Percentiles rank a stretch among this genome's conserved stretches.
Evolutionary conservation across 2,113 vertebrate species (phyloP).

Genomic region (Ageneiosus marmoratus): DNA sequence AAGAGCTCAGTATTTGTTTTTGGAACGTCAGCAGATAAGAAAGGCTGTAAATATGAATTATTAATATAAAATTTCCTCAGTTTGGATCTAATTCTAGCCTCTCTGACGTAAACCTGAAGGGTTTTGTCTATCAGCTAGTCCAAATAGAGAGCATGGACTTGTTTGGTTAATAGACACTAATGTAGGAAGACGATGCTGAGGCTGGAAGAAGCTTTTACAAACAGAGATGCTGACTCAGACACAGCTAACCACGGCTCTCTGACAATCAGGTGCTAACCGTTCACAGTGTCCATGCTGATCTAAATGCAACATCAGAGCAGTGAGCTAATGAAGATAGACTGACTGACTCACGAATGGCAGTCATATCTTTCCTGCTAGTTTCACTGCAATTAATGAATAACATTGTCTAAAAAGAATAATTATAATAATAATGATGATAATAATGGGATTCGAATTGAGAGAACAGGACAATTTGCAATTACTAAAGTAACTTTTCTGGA

Average conservation of each 20-base stretch:
- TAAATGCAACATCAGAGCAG: not conserved
- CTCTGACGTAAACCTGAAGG: slow-evolving; percentile 5
- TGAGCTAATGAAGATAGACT: not conserved
- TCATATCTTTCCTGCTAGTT: not conserved
- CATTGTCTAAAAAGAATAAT: not conserved
- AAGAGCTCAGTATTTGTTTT: not conserved
- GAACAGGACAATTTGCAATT: not conserved
- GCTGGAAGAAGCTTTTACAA: slow-evolving; percentile 4
- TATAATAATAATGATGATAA: too few species aligned
- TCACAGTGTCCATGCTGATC: slow-evolving; percentile 14
- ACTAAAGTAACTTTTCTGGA: not conserved
- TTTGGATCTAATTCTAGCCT: slow-evolving; percentile 8
- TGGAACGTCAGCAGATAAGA: slow-evolving; percentile 20
- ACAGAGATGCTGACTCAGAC: slow-evolving; percentile 31
- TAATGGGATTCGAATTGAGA: not conserved
- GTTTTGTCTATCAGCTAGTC: not conserved
- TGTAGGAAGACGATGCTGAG: not conserved
- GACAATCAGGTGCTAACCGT: slow-evolving; percentile 10
- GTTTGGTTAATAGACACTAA: slow-evolving; percentile 26
- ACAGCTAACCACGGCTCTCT: not conserved
- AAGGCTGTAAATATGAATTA: slow-evolving; percentile 4
- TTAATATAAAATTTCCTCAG: slow-evolving; percentile 8
- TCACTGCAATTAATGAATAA: not conserved
- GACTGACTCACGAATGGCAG: not conserved
- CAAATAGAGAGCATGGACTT: slow-evolving; percentile 2